A percentile compares a stretch with the other conserved stretches of the same genome.
These are phyloP conservation scores for Carduelis carduelis DNA, from an alignment of 2,797 vertebrate genomes.

Conservation along the genomic window DNA sequence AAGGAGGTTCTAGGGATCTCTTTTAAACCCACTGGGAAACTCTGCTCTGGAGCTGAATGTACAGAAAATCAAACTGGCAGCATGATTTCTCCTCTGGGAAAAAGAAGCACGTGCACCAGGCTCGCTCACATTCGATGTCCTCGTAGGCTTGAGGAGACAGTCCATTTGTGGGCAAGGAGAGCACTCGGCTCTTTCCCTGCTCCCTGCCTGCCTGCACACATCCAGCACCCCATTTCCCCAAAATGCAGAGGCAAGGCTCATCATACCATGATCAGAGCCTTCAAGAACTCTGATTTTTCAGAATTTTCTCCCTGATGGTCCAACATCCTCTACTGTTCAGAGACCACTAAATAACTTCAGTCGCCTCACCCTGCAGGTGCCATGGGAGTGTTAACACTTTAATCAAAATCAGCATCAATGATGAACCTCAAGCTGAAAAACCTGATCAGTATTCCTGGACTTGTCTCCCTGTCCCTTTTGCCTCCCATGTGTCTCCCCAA, in stretches of 20 bases:
- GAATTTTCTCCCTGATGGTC: neutral
- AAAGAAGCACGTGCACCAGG: neutral
- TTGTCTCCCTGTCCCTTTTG: neutral
- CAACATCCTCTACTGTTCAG: neutral
- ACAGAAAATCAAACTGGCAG: neutral
- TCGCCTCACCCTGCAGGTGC: neutral
- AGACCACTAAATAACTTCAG: neutral
- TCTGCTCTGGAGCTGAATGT: neutral
- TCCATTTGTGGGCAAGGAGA: neutral
- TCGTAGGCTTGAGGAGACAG: neutral
- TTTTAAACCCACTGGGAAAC: fast-evolving
- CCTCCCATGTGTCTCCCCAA: neutral
- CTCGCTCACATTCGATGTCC: fast-evolving
- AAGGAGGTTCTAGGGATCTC: neutral
- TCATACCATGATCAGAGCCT: neutral
- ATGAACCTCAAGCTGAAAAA: neutral
- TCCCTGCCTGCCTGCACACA: neutral
- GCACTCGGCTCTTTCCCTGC: neutral
- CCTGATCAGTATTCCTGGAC: neutral
- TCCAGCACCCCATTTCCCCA: neutral
- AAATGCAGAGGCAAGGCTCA: neutral
- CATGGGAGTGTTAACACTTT: neutral
- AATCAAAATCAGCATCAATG: neutral
- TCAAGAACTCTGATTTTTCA: neutral
- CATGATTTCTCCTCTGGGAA: neutral